These are phyloP conservation scores for Terrapene triunguis DNA, from an alignment of 2,113 vertebrate genomes.

Conservation along the genomic window DNA sequence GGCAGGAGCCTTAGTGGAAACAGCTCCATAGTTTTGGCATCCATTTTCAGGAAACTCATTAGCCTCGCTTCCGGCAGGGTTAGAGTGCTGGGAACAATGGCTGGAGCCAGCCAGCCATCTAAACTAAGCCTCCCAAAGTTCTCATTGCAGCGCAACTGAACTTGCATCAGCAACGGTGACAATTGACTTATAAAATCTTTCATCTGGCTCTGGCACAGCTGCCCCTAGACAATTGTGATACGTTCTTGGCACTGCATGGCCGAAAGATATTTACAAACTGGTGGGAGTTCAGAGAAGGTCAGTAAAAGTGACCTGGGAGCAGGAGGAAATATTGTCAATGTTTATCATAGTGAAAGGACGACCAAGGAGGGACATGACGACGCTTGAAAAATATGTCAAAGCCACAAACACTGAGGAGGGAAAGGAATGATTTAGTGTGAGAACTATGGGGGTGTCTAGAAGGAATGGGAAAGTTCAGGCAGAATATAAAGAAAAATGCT, in stretches of 20 bases:
- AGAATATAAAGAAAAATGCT: background rate
- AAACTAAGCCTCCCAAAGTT: accelerated
- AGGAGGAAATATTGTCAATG: background rate
- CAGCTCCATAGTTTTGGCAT: background rate
- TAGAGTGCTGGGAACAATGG: background rate
- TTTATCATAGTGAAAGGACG: background rate
- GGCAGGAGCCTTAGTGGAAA: background rate
- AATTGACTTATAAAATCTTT: background rate
- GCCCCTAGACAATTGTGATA: background rate
- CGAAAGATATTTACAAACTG: background rate
- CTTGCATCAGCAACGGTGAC: background rate
- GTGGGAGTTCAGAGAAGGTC: background rate
- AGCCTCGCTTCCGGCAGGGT: background rate
- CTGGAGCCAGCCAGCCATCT: background rate
- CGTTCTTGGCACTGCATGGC: background rate
- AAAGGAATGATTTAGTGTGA: too few species aligned
- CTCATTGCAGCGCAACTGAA: background rate
- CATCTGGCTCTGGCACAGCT: background rate
- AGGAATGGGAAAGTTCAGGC: background rate
- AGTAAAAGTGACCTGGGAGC: background rate
- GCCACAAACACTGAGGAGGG: background rate
- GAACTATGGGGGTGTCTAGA: background rate
- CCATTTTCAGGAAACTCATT: accelerated
- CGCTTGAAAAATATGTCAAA: background rate
- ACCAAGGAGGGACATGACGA: background rate